These are phyloP conservation scores for Lasioglossum calceatum DNA, from an alignment of 2,888 invertebrate genomes.

Conservation along the genomic window DNA sequence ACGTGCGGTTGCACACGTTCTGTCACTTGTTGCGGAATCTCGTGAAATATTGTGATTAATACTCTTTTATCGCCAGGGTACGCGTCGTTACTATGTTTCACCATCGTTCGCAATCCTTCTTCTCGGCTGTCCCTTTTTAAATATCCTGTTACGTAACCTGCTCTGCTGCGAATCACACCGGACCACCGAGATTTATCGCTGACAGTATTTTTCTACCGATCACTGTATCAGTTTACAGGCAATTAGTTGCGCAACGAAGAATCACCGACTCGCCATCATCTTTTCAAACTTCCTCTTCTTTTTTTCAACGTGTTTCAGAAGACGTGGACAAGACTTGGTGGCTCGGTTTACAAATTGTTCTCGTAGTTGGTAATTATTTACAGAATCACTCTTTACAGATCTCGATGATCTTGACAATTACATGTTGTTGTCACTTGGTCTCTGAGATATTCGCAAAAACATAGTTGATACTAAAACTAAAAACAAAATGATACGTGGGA, in stretches of 20 bases:
- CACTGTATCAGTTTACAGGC: neutral
- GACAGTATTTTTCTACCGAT: neutral
- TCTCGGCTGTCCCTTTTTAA: neutral
- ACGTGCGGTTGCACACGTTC: conserved; percentile 58
- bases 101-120: conserved; percentile 25
- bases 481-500: no score
- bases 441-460: neutral
- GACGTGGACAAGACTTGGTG: neutral
- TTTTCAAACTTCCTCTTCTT: neutral
- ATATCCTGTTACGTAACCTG: conserved; percentile 16
- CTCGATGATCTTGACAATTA: no score
- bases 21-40: conserved; percentile 50
- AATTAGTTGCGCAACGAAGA: conserved; percentile 7
- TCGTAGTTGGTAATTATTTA: conserved; percentile 1
- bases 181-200: conserved; percentile 29
- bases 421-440: neutral
- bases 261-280: neutral
- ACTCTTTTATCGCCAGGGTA: conserved; percentile 45
- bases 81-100: conserved; percentile 34
- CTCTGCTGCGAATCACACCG: neutral
- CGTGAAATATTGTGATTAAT: conserved; percentile 60
- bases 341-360: neutral
- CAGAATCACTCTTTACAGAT: neutral
- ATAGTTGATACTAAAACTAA: neutral
- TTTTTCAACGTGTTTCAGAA: neutral